Base-by-base conservation (phyloP, 2,797 vertebrate species). In the Sardinella longiceps region DNA sequence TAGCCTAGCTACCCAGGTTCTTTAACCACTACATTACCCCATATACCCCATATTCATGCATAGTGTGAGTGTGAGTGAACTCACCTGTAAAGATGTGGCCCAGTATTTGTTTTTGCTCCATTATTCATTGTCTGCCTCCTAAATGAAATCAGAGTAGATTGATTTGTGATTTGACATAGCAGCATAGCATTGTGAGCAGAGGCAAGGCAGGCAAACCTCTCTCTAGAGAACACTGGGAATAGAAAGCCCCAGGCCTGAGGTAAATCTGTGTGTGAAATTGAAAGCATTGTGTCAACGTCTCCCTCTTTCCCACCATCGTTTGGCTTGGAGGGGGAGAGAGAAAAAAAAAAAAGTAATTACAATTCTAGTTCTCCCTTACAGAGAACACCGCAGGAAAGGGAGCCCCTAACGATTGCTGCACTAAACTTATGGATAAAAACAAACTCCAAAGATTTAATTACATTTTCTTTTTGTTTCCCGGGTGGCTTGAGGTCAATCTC, bases 401-500 rank as follows among this genome's bases (percentile, higher is more conserved):
- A 74, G 66, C 39, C 66, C 66, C 15, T 20, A 81, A 39, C 28
- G 4, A 20, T 58, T 83, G 81, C 11, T 39, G 58, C 82, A 25
- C 20, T 85, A 83, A 85, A 86, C 46, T 25, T 82, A 53, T 85
- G 28, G 56, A 84, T 82, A 23, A 63, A 50, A 83, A 74, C 12
- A 20, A 15, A 77, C 70, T 46, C n/a, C 37, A 30, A 46, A 25
- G 37, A 80, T 58, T 82, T 82, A 74, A 86, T 84, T 80, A 33
- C 45, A 15, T 60, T 51, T 39, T 60, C 43, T 74, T 74, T 14
- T 20, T 18, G 56, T n/a, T n/a, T n/a, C n/a, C n/a, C n/a, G 56
- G 56, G n/a, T n/a, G n/a, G n/a, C n/a, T n/a, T n/a, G n/a, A n/a
- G 56, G 56, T 43, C 12, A 48, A 4, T 28, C 9, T 63, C 51